Percentiles rank a stretch among this genome's conserved stretches.
Evolutionary conservation across 2,113 vertebrate species (phyloP).

Genomic region (Scopus umbretta): DNA sequence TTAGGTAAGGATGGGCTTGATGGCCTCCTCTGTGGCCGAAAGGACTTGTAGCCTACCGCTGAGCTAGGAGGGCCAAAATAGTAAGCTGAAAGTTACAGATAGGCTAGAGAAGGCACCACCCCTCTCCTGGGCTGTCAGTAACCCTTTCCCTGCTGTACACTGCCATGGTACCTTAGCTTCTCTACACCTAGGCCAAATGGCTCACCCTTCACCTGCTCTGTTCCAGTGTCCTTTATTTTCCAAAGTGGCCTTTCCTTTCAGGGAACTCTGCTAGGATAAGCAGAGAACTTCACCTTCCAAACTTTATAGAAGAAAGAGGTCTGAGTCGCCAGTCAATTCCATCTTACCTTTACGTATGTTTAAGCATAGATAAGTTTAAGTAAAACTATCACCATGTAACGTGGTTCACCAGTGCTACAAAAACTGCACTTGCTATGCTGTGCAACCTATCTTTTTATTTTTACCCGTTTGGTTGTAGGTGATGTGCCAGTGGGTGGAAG

Average conservation of each 20-base stretch:
- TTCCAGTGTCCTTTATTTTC: not conserved
- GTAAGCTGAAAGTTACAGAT: not conserved
- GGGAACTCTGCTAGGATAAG: not conserved
- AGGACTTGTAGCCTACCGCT: not conserved
- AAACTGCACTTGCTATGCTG: not conserved
- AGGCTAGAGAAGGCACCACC: not conserved
- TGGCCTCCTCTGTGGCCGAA: not conserved
- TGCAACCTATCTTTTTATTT: not conserved
- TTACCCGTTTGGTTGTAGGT: slow-evolving; percentile 70
- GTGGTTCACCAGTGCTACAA: not conserved
- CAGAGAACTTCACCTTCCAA: not conserved
- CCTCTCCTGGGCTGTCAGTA: not conserved
- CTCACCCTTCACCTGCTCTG: not conserved
- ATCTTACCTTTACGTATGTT: not conserved
- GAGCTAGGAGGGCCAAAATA: not conserved
- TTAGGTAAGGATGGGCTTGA: not conserved
- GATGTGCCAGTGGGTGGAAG: slow-evolving; percentile 89
- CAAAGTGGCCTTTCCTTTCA: not conserved
- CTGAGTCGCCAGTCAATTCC: not conserved
- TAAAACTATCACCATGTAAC: not conserved
- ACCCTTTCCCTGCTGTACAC: not conserved
- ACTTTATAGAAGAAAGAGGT: not conserved
- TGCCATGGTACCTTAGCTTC: not conserved
- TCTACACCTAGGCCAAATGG: not conserved
- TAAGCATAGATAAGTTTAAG: not conserved